phyloP scores from a whole-genome alignment of 2,797 vertebrate species.

The Hypotaenidia philippensis region DNA sequence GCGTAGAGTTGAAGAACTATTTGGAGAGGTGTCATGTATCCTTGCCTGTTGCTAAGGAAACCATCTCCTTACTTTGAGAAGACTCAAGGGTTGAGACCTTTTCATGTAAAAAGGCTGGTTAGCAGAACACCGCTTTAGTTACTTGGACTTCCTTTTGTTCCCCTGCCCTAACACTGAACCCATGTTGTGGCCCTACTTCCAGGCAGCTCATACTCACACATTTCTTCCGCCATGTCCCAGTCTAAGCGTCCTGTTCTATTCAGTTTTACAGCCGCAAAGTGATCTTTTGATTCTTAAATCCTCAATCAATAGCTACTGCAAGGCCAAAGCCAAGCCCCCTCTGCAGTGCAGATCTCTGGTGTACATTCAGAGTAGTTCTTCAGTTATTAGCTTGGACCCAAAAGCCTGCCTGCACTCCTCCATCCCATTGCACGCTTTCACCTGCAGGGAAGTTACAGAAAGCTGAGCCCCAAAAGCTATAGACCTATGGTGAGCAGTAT shows the following conservation, averaged over 20 bases:
- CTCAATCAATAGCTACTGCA: background rate
- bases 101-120: background rate
- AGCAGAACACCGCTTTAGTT: background rate
- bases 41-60: constrained; percentile 53
- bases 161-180: background rate
- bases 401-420: background rate
- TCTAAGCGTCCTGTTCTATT: background rate
- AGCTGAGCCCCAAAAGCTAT: background rate
- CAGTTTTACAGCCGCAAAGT: background rate
- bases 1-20: background rate
- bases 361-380: background rate
- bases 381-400: background rate
- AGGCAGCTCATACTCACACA: background rate
- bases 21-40: background rate
- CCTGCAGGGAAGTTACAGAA: background rate
- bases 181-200: background rate
- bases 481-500: background rate
- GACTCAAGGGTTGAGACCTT: background rate
- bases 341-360: background rate
- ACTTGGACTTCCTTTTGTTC: too few relatives aligned
- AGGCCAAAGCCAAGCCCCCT: background rate
- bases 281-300: background rate
- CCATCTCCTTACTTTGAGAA: background rate
- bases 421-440: background rate
- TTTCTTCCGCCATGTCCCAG: background rate